Base-by-base conservation (phyloP, 1,140 invertebrate genomes). In the Neodiprion pinetum region DNA sequence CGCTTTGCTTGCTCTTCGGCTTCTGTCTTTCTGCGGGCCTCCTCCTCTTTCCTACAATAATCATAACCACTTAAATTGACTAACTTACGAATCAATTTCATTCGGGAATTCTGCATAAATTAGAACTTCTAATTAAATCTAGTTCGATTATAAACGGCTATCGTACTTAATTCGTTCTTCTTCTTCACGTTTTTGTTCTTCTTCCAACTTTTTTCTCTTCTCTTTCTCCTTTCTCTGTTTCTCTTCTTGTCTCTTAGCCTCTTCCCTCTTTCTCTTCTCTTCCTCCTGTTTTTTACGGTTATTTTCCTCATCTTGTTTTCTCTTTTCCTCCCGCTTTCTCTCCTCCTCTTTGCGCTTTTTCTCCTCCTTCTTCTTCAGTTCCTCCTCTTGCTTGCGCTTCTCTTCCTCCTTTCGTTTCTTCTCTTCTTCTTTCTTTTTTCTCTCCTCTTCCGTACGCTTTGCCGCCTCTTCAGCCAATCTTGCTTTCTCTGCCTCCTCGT, bases 1-100 rank as follows among this genome's bases (percentile, higher is more conserved):
- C 89, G 85, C 80, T 89, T 76, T 48, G 86, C 85, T 76, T 87
- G 85, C 74, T 91, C 90, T 74, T 89, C 89, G 9, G 85, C 83
- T 77, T 90, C 89, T 23, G 85, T 84, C 76, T 90, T 90, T 65
- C 84, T 83, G 40, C 84, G 83, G 1, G 82, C 80, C 67, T 88
- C 88, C 17, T 86, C 86, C 76, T 90, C 89, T 79, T 86, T 87
- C 68, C 85, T 85, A 48, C 17, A 75, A 79, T 71, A 73, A 70
- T 17, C 11, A 14, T 5, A 14, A 65, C 17, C 11, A 28, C 11
- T 17, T 69, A 4, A 12, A 17, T 69, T 65, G 28, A 40, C 2
- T 40, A 40, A 40, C 11, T 69, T 2, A 9, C 14, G 4, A 17
- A 1, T n/a, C 23, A 5, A 17, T 12, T 17, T 28, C 14, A 12